These are phyloP conservation scores for Caranx ignobilis DNA, from an alignment of 2,113 vertebrate species.

Conservation along the genomic window DNA sequence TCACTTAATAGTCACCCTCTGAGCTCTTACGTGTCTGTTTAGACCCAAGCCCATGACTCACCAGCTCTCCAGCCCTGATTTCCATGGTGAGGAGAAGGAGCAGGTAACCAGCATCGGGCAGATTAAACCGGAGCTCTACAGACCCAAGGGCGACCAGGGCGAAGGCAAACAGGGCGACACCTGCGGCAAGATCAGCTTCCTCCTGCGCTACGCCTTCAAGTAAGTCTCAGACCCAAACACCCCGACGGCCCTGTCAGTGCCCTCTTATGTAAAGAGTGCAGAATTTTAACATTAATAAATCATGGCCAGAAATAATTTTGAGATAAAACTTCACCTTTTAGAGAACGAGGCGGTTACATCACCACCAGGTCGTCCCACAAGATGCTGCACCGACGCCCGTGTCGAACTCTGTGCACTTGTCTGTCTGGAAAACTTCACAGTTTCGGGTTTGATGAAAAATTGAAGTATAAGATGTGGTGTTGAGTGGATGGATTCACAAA, in stretches of 20 bases:
- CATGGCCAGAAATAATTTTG: not conserved
- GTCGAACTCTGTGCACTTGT: not conserved
- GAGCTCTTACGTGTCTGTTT: slow-evolving; percentile 55
- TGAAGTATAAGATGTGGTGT: too few species aligned
- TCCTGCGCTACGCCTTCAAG: slow-evolving; percentile 92
- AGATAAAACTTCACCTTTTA: not conserved
- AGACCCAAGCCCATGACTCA: slow-evolving; percentile 86
- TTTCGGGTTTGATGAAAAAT: not conserved
- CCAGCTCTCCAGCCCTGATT: slow-evolving; percentile 86
- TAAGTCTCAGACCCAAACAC: slow-evolving; percentile 43
- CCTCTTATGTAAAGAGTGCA: not conserved
- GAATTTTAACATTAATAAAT: slow-evolving; percentile 13
- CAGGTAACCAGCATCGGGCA: slow-evolving; percentile 94
- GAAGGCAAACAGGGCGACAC: slow-evolving; percentile 85
- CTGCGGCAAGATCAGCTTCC: slow-evolving; percentile 93
- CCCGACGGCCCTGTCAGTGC: not conserved
- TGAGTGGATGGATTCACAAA: not conserved
- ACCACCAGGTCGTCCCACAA: not conserved
- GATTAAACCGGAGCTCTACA: slow-evolving; percentile 94
- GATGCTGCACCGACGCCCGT: not conserved
- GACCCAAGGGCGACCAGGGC: slow-evolving; percentile 86
- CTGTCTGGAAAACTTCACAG: not conserved
- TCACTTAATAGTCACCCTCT: slow-evolving; percentile 36
- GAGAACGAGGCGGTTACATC: not conserved
- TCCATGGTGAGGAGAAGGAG: slow-evolving; percentile 87